These are phyloP conservation scores for Cranoglanis bouderius DNA, from an alignment of 2,113 vertebrate genomes.

Conservation along the genomic window DNA sequence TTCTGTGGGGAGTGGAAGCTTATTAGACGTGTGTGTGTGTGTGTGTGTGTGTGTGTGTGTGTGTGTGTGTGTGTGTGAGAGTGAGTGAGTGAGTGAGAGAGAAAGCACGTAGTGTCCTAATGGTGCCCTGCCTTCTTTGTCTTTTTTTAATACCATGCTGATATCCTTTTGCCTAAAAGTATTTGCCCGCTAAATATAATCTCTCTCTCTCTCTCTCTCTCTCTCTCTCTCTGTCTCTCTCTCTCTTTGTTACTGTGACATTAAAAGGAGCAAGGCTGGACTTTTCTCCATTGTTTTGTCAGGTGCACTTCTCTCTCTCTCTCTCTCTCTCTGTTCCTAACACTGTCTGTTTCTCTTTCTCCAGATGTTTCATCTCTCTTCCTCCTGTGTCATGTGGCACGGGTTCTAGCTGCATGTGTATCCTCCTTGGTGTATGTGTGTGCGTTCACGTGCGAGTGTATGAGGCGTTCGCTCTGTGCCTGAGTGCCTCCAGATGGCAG, in stretches of 20 bases:
- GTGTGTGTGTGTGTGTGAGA: slow-evolving; percentile 23
- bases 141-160: background rate
- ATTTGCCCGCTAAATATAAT: background rate
- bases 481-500: slow-evolving; percentile 72
- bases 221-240: slow-evolving; percentile 13
- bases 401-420: slow-evolving; percentile 51
- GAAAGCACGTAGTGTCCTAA: slow-evolving; percentile 23
- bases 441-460: slow-evolving; percentile 59
- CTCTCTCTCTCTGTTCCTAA: background rate
- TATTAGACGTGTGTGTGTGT: background rate
- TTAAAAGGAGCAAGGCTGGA: slow-evolving; percentile 71
- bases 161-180: slow-evolving; percentile 23
- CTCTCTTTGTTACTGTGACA: slow-evolving; percentile 47
- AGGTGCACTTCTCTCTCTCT: slow-evolving; percentile 56
- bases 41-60: slow-evolving; percentile 22
- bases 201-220: slow-evolving; percentile 18
- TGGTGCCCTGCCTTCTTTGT: background rate
- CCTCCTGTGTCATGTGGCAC: slow-evolving; percentile 47
- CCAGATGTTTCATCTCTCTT: slow-evolving; percentile 43
- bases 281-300: slow-evolving; percentile 72
- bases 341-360: background rate
- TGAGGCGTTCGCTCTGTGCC: slow-evolving; percentile 71
- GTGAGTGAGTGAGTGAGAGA: slow-evolving; percentile 16
- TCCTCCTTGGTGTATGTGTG: slow-evolving; percentile 52
- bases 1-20: slow-evolving; percentile 35